Base-by-base conservation (phyloP, 2,113 vertebrate species). In the Dasyornis broadbenti region DNA sequence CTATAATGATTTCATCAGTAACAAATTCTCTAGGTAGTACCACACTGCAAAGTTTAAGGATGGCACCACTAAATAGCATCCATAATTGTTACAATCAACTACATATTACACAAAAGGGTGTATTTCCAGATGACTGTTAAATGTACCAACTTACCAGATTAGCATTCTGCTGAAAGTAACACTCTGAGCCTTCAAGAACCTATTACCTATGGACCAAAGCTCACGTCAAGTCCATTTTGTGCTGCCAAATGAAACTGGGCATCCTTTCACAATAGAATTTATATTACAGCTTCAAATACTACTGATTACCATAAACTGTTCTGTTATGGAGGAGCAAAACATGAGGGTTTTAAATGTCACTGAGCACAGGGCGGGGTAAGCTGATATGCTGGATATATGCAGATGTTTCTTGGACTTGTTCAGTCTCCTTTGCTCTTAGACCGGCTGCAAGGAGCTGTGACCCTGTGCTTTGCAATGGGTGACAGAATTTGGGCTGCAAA, bases 1-100 rank as follows among this genome's bases (percentile, higher is more conserved):
- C 50, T 60, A 37, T 87, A 95, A 94, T 85, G 93, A 90, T 95
- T 95, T 95, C 61, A 95, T 91, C 94, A 92, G 81, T 63, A 89
- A 85, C 70, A 85, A 87, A 89, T 85, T 69, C 89, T 95, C 94
- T 70, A 93, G 95, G 71, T 59, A 95, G 85, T 73, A 95, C 73
- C 86, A 79, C 39, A 73, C 53, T 60, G 72, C 42, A 95, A 90
- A 42, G 71, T 93, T 96, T 94, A 92, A 87, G 80, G 92, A 96
- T 82, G 70, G 47, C 82, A 91, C 64, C 69, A 93, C 90, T 95
- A 92, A 93, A 84, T 56, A 61, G 86, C 53, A 89, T 94, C 76
- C 72, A 79, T 86, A 94, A 92, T 71, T 80, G 35, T 91, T 95
- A 79, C 90, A 64, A 92, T 95, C 86, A 92, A 83, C 68, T 71